Evolutionary conservation across 2,113 vertebrate species (phyloP).

Genomic region (Channa argus): DNA sequence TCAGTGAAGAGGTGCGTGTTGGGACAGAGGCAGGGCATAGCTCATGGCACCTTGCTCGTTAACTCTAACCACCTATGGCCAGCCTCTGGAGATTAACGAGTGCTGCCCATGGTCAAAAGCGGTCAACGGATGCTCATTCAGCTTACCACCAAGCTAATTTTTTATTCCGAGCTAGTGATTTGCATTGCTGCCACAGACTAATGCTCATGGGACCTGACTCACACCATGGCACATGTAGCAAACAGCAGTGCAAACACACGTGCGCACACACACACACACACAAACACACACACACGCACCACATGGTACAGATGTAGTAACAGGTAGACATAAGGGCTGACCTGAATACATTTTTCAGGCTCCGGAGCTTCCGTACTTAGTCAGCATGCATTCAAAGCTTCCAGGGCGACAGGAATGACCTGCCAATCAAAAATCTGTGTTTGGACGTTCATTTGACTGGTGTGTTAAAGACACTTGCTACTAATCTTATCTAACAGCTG

Average conservation of each 20-base stretch:
- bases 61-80: conserved; percentile 68
- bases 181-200: conserved; percentile 28
- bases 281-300: background rate
- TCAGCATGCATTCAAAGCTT: too few species aligned
- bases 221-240: conserved; percentile 69
- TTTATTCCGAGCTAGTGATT: conserved; percentile 41
- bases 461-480: too few species aligned
- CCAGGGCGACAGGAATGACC: too few species aligned
- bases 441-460: too few species aligned
- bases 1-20: conserved; percentile 73
- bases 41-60: conserved; percentile 72
- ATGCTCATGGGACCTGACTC: conserved; percentile 50
- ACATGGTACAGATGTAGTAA: conserved; percentile 31
- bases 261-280: background rate
- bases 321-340: conserved; percentile 43
- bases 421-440: too few species aligned
- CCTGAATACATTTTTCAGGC: too few species aligned
- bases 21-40: conserved; percentile 71
- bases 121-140: conserved; percentile 63
- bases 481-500: too few species aligned
- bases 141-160: conserved; percentile 30
- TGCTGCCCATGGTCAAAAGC: conserved; percentile 68
- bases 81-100: conserved; percentile 67
- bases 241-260: conserved; percentile 39
- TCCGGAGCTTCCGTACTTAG: too few species aligned